Evolutionary conservation across 1,140 invertebrate species (phyloP), one percentile per base, ranked within the genome.

Genomic region (Neomicropteryx cornuta): DNA sequence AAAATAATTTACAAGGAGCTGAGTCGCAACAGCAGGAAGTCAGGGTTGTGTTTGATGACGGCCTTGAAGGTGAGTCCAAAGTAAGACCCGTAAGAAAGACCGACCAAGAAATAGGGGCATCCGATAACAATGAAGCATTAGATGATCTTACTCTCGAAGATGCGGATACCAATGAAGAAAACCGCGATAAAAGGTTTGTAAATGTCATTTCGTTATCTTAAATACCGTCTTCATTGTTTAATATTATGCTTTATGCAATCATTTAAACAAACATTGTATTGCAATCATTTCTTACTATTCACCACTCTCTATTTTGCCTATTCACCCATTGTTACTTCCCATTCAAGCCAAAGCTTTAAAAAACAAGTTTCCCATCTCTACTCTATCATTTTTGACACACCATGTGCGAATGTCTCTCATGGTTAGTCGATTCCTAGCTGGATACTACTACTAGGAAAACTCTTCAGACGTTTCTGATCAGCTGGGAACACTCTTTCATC

Each of bases 141-240:
- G 72, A 75, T 51, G 72, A 75, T 45, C 61, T 75, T 40, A 62
- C 70, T 2, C 55, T 80, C 21, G 78, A 79, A 32, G 78, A 79
- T 45, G 68, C 73, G 21, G 75, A 75, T 42, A 58, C 68, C 28
- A 80, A 76, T 46, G 83, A 85, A 51, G 80, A 84, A 51, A 80
- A 83, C 55, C 72, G 82, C 51, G 81, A 86, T 59, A 87, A 87
- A 54, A 74, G 78, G 70, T 73, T 46, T n/a, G n/a, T n/a, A n/a
- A n/a, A n/a, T n/a, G n/a, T n/a, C n/a, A n/a, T n/a, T n/a, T 51
- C 27, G 22, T 8, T 19, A 18, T 10, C 11, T 34, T 11, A 34
- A 13, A 14, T 27, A 27, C n/a, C n/a, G 8, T n/a, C 24, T n/a
- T 27, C n/a, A 27, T 27, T 27, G n/a, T n/a, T 8, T 27, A n/a